These are phyloP conservation scores for Agrotis segetum DNA, from an alignment of 2,888 invertebrate genomes.

Conservation along the genomic window DNA sequence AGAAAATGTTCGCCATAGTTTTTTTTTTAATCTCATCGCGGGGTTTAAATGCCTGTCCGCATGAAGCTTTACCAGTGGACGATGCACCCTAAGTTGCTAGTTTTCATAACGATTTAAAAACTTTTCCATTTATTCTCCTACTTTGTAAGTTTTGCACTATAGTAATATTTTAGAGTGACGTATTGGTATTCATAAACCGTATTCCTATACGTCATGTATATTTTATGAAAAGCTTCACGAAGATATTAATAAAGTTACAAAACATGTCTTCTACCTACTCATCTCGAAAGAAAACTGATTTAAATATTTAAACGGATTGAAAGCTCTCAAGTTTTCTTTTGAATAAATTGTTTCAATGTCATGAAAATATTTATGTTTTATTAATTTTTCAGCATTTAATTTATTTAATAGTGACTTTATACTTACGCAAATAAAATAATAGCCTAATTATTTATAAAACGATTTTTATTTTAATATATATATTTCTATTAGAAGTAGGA, in stretches of 20 bases:
- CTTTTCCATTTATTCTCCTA: neutral
- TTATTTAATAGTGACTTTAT: neutral
- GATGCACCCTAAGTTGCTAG: neutral
- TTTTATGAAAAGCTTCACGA: slow-evolving; percentile 3
- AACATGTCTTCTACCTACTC: neutral
- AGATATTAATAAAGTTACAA: slow-evolving; percentile 7
- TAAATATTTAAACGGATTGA: slow-evolving; percentile 10
- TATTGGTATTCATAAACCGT: slow-evolving; percentile 9
- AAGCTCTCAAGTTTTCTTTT: slow-evolving; percentile 4
- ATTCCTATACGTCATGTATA: slow-evolving; percentile 1
- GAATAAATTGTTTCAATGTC: neutral
- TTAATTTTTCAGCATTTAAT: neutral
- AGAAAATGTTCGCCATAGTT: too few species aligned
- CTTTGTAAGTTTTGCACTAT: neutral
- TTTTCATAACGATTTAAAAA: neutral
- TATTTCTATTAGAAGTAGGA: neutral
- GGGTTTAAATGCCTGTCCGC: too few species aligned
- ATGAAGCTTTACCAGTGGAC: too few species aligned
- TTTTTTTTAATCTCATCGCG: too few species aligned
- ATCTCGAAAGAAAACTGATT: slow-evolving; percentile 4
- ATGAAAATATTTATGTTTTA: neutral
- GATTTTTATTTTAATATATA: neutral
- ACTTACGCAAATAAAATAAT: neutral
- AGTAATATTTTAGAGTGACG: neutral
- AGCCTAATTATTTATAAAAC: neutral